Evolutionary conservation across 2,888 invertebrate species (phyloP).

Genomic region (Carpatolechia fugitivella): DNA sequence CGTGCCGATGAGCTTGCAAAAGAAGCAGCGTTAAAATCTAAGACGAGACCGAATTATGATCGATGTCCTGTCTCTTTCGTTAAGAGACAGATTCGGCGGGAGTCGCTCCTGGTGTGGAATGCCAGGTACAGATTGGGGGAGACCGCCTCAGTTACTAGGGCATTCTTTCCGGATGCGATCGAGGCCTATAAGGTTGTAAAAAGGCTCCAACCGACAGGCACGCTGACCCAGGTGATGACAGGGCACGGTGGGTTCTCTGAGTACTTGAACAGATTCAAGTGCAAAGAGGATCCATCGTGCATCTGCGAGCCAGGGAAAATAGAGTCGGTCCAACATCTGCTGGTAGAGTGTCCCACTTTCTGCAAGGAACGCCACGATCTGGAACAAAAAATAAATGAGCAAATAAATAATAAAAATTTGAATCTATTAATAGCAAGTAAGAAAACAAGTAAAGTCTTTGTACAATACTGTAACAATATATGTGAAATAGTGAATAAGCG

Average conservation of each 20-base stretch:
- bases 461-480: too few species aligned
- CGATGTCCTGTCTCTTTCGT: not conserved
- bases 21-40: conserved; percentile 8
- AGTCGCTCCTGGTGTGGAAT: too few species aligned
- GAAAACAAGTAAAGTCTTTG: too few species aligned
- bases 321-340: conserved; percentile 12
- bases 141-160: not conserved
- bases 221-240: not conserved
- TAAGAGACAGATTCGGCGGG: not conserved
- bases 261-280: not conserved
- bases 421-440: too few species aligned
- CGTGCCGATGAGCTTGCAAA: conserved; percentile 9
- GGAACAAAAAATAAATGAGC: too few species aligned
- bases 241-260: not conserved
- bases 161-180: not conserved
- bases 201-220: not conserved
- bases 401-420: too few species aligned
- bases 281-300: not conserved
- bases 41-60: conserved; percentile 13
- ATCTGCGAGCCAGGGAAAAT: conserved; percentile 11
- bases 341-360: not conserved
- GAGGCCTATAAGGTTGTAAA: not conserved
- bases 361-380: not conserved
- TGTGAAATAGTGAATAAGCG: too few species aligned
- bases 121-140: not conserved